Evolutionary conservation across 2,113 vertebrate species (phyloP).

Genomic region (Okapia johnstoni): DNA sequence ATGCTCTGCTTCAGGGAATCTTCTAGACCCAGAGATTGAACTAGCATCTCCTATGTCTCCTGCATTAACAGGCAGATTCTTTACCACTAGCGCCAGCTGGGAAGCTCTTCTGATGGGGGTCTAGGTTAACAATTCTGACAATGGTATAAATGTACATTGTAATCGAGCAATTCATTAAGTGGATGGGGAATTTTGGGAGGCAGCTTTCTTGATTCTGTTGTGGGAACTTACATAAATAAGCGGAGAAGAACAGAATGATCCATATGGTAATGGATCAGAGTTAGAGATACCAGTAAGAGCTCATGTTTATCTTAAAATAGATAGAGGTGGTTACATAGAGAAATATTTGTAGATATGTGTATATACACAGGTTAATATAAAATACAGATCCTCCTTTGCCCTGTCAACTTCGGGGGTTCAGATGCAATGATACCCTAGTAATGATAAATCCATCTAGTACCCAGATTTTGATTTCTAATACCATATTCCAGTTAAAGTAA

Average conservation of each 20-base stretch:
- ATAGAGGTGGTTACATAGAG: not conserved
- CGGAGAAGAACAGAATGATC: not conserved
- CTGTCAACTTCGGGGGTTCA: not conserved
- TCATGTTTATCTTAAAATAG: not conserved
- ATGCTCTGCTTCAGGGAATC: not conserved
- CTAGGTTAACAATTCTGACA: not conserved
- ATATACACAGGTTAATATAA: too few species aligned
- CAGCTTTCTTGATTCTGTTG: not conserved
- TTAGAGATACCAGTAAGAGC: not conserved
- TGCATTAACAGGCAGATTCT: not conserved
- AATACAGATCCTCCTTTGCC: not conserved
- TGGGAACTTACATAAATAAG: not conserved
- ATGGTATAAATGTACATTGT: not conserved
- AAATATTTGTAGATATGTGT: not conserved
- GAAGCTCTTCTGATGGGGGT: not conserved
- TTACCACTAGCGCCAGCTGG: not conserved
- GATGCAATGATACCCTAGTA: not conserved
- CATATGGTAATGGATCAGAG: not conserved
- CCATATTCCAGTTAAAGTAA: not conserved
- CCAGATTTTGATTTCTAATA: not conserved
- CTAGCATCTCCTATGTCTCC: not conserved
- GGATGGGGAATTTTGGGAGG: not conserved
- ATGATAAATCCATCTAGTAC: not conserved
- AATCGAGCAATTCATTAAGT: not conserved
- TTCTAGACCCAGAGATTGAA: not conserved